phyloP scores from a whole-genome alignment of 2,888 invertebrate species.

The Rhynchonema sp. region DNA sequence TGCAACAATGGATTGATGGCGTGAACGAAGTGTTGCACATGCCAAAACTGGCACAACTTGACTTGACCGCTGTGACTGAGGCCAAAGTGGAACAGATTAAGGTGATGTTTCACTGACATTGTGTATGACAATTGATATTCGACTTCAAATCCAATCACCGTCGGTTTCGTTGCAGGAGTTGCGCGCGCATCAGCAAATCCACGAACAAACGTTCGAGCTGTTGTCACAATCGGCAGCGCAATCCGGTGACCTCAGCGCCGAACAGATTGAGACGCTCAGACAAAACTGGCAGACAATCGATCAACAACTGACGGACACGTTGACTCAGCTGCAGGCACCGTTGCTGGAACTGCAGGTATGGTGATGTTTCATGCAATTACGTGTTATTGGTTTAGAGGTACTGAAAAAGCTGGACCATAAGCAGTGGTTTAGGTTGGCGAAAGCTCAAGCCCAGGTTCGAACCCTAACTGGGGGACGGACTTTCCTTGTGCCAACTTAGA shows the following conservation, averaged over 20 bases:
- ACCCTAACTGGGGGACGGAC: too few relatives aligned
- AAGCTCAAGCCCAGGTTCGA: too few relatives aligned
- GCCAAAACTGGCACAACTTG: neutral
- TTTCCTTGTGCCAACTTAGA: too few relatives aligned
- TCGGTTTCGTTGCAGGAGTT: constrained; percentile 10
- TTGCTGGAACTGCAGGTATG: too few relatives aligned
- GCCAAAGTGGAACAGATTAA: constrained; percentile 5
- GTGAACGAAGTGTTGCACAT: constrained; percentile 4
- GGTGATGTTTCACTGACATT: neutral
- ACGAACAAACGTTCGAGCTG: constrained; percentile 10
- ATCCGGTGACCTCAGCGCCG: neutral
- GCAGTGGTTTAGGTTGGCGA: too few relatives aligned
- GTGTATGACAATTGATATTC: neutral
- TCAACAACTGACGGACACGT: too few relatives aligned
- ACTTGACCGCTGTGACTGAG: neutral
- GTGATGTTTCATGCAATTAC: too few relatives aligned
- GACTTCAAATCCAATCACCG: neutral
- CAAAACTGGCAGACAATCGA: too few relatives aligned
- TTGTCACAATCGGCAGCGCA: neutral
- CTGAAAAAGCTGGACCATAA: too few relatives aligned
- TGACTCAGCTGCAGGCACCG: too few relatives aligned
- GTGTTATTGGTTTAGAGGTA: too few relatives aligned
- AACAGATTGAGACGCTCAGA: neutral
- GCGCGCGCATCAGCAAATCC: constrained; percentile 10
- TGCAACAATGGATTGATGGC: constrained; percentile 2